Evolutionary conservation across 2,797 vertebrate species (phyloP), one percentile per base, ranked within the genome.

Genomic region (Balearica regulorum): DNA sequence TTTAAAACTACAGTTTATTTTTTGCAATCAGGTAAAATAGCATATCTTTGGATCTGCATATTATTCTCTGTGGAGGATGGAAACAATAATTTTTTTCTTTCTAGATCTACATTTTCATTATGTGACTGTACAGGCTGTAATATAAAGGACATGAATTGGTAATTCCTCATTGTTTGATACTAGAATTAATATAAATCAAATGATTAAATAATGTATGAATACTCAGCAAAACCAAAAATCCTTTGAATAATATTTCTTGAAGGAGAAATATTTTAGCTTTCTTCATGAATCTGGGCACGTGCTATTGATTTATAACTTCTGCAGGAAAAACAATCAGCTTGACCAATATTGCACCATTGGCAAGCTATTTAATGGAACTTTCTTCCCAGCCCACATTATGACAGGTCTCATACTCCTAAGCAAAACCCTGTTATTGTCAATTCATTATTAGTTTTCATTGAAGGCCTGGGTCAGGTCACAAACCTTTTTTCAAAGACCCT

Each of bases 391-490:
- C 51, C 24, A 4, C 25, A 18, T 80, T 86, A 68, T 93, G 93
- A 89, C 88, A 93, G 81, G 31, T 82, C 51, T 89, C 19, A 37
- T 62, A 49, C 18, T 92, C 46, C 62, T 41, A 86, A 87, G 79
- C 71, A 95, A 81, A 91, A 77, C 39, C 11, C 46, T 11, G 2
- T 82, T 93, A 51, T 91, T 94, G 90, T 90, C 83, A 91, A 75
- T 82, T 92, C 46, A 61, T 95, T 94, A 93, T 91, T 80, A 85
- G 31, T 75, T 94, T 95, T 73, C 54, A 79, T 44, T 78, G 77
- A 85, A 93, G 55, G 37, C 35, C 68, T 4, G 1, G 39, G 69
- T 93, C 72, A 91, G 70, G 49, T 82, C 86, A 80, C 37, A 93
- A 93, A 46, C 16, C 26, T 28, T 83, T 70, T 66, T 76, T 48